These are phyloP conservation scores for Passer domesticus DNA, from an alignment of 2,113 vertebrate species.

Conservation along the genomic window DNA sequence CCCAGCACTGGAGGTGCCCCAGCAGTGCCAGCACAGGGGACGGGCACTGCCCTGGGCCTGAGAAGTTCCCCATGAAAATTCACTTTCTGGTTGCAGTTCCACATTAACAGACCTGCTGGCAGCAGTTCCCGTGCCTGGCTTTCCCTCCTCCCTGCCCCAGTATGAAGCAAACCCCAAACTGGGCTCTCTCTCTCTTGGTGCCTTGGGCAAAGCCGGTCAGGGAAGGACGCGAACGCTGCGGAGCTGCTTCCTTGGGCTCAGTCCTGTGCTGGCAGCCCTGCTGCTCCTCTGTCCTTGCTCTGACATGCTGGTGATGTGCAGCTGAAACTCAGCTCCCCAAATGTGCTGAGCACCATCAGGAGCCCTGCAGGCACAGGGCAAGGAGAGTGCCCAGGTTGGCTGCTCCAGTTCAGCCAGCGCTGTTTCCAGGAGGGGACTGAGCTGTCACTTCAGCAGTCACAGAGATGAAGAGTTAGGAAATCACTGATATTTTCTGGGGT, in stretches of 20 bases:
- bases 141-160: neutral
- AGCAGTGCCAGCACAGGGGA: neutral
- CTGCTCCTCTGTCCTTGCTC: neutral
- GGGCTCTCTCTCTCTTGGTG: neutral
- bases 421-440: neutral
- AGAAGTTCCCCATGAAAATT: neutral
- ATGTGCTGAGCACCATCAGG: rapidly evolving
- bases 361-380: neutral
- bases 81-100: neutral
- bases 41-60: neutral
- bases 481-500: rapidly evolving
- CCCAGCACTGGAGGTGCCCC: neutral
- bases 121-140: neutral
- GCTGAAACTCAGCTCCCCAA: neutral
- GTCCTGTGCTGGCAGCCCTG: neutral
- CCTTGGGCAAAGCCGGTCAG: rapidly evolving
- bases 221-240: rapidly evolving
- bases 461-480: neutral
- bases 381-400: rapidly evolving
- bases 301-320: neutral
- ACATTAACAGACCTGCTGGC: neutral
- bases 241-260: neutral
- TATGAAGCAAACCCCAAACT: neutral
- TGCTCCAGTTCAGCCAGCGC: rapidly evolving
- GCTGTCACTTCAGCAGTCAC: neutral